Evolutionary conservation across 2,888 invertebrate genomes (phyloP).

Genomic region (Macrophya alboannulata): DNA sequence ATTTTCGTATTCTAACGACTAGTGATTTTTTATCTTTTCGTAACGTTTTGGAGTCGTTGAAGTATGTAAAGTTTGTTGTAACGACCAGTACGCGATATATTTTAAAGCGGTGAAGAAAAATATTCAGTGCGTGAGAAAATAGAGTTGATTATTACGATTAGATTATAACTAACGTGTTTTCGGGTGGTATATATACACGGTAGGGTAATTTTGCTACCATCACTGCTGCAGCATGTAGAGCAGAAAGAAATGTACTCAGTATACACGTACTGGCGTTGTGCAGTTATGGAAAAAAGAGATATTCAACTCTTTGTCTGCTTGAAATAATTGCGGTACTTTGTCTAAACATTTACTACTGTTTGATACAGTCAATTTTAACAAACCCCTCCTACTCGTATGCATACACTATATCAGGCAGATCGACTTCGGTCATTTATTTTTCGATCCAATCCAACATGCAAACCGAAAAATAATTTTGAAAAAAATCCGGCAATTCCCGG

Average conservation of each 20-base stretch:
- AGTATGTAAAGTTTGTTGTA: constrained; percentile 11
- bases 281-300: constrained; percentile 46
- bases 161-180: constrained; percentile 41
- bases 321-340: constrained; percentile 50
- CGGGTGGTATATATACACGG: constrained; percentile 40
- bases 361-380: neutral
- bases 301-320: constrained; percentile 18
- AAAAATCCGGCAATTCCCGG: too few species aligned
- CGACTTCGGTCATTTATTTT: too few species aligned
- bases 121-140: constrained; percentile 53
- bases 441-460: too few species aligned
- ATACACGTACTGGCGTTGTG: neutral
- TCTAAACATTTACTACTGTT: constrained; percentile 35
- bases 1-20: neutral
- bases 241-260: constrained; percentile 38
- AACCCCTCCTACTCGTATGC: neutral
- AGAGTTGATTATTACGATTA: constrained; percentile 40
- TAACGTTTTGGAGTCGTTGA: constrained; percentile 17
- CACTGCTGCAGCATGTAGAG: constrained; percentile 31
- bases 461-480: too few species aligned
- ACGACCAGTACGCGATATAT: neutral
- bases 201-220: constrained; percentile 47
- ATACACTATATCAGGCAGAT: neutral
- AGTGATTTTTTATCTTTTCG: neutral
- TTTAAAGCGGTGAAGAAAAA: constrained; percentile 24